Evolutionary conservation across 2,113 vertebrate species (phyloP).

Genomic region (Phrynosoma platyrhinos): DNA sequence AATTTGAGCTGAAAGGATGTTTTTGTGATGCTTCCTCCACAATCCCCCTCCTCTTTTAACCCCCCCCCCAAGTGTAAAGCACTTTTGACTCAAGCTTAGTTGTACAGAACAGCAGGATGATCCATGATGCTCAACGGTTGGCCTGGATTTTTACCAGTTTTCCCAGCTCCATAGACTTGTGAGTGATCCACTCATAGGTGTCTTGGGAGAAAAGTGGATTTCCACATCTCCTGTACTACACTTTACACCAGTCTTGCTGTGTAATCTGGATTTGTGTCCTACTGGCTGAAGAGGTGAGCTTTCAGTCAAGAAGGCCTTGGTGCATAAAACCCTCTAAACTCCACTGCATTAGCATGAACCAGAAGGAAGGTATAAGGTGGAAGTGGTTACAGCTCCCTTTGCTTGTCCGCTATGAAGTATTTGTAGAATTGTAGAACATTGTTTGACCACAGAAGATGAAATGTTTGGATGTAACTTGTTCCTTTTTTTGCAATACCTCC

Average conservation of each 20-base stretch:
- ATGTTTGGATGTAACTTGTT: slow-evolving; percentile 14
- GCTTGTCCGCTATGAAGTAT: neutral
- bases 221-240: neutral
- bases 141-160: neutral
- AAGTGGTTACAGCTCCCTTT: neutral
- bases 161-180: neutral
- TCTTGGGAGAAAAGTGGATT: neutral
- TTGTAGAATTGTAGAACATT: neutral
- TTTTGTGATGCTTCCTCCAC: neutral
- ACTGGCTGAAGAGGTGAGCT: neutral
- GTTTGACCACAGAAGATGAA: neutral
- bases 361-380: neutral
- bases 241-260: neutral
- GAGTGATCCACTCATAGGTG: neutral
- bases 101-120: neutral
- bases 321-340: neutral
- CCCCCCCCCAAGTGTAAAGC: no score
- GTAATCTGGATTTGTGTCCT: neutral
- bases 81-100: no score
- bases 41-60: no score
- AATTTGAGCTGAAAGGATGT: neutral
- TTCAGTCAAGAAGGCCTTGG: neutral
- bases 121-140: neutral
- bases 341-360: neutral
- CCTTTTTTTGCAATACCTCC: neutral